A percentile compares a stretch with the other conserved stretches of the same genome.
Conservation (phyloP, 2,888 invertebrate genomes). For the Torymus texanus region DNA sequence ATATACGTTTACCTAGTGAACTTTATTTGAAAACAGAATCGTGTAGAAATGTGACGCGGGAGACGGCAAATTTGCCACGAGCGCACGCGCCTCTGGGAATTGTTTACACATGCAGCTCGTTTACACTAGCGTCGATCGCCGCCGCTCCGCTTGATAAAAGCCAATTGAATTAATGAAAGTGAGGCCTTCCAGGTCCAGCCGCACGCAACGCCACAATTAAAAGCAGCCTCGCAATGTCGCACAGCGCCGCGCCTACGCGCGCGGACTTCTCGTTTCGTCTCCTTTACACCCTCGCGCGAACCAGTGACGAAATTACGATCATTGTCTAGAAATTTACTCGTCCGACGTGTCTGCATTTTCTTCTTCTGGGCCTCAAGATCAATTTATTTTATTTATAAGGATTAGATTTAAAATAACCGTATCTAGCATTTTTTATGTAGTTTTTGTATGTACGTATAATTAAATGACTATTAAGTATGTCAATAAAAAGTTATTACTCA, state of each 20-base stretch:
- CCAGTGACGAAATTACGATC: no score
- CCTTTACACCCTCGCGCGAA: neutral
- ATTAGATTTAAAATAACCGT: no score
- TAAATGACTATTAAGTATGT: no score
- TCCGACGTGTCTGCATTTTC: no score
- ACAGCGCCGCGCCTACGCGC: conserved; percentile 15
- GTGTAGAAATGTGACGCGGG: neutral
- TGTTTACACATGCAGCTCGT: conserved; percentile 39
- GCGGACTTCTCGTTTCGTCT: conserved; percentile 20
- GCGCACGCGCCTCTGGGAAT: conserved; percentile 1
- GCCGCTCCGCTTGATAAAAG: conserved; percentile 59
- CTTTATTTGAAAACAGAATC: neutral
- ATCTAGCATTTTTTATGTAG: no score
- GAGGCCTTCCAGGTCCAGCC: conserved; percentile 64
- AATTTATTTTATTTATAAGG: no score
- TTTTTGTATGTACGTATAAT: no score
- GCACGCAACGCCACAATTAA: conserved; percentile 43
- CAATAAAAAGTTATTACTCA: no score
- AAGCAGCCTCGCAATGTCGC: conserved; percentile 45
- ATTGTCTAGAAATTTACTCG: no score
- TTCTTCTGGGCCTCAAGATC: no score
- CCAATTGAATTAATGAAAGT: conserved; percentile 68
- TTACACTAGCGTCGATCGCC: conserved; percentile 16
- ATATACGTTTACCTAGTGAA: neutral
- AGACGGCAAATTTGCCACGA: neutral